Evolutionary conservation across 2,797 vertebrate genomes (phyloP).

Genomic region (Hypotaenidia philippensis): DNA sequence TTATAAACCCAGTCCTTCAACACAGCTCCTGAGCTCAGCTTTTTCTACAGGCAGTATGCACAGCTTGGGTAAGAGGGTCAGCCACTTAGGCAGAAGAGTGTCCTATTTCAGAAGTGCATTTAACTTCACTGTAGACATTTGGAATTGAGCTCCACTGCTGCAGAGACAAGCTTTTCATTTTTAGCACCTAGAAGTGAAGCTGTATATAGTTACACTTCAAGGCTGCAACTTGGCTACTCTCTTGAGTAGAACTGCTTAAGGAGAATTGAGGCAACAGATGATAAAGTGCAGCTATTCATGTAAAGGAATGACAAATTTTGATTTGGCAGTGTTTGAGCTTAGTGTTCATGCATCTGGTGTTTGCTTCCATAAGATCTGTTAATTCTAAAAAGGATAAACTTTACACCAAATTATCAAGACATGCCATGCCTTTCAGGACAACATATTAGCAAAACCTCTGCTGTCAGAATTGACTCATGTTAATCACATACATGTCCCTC

Average conservation of each 20-base stretch:
- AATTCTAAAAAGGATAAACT: neutral
- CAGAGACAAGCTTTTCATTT: neutral
- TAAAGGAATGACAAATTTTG: neutral
- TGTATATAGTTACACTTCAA: neutral
- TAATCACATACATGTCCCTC: neutral
- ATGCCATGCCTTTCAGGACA: neutral
- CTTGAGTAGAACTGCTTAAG: neutral
- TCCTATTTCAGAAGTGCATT: neutral
- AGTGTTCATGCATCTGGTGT: neutral
- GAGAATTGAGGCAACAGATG: neutral
- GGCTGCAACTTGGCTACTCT: neutral
- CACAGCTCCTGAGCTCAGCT: neutral
- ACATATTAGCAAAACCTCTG: neutral
- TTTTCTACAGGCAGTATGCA: neutral
- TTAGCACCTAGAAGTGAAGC: neutral
- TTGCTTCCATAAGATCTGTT: neutral
- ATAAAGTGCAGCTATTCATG: neutral
- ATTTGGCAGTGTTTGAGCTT: neutral
- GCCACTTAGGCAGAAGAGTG: accelerated
- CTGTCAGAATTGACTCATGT: neutral
- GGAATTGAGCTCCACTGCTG: neutral
- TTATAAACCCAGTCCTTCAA: neutral
- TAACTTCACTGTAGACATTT: neutral
- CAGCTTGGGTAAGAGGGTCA: neutral
- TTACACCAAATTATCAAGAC: neutral